phyloP scores from a whole-genome alignment of 92 coral and sea anemone species.

The Phenganax stokvisi region DNA sequence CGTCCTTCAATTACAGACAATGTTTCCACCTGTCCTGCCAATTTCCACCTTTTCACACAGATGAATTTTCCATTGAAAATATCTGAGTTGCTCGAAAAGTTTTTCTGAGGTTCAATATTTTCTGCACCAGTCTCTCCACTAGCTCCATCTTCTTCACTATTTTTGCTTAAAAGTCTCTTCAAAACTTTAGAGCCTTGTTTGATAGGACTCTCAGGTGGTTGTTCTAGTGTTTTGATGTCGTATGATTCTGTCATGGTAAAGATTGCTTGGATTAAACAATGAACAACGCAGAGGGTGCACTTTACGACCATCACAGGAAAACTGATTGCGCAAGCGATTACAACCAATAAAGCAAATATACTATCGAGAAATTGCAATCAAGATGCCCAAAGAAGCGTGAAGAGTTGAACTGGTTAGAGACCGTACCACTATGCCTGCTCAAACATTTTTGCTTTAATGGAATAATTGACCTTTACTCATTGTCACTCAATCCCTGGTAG shows the following conservation, averaged over 20 bases:
- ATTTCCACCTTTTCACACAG: constrained; percentile 57
- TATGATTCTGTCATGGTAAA: neutral
- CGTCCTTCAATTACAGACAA: constrained; percentile 58
- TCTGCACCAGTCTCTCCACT: neutral
- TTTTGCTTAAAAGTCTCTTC: constrained; percentile 6
- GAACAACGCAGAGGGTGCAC: neutral
- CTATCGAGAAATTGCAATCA: too few species aligned
- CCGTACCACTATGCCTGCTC: too few species aligned
- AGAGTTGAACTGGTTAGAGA: neutral
- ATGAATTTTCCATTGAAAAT: constrained; percentile 45
- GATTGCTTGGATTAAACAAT: neutral
- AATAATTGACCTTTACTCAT: too few species aligned
- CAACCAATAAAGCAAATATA: too few species aligned
- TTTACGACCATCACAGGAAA: too few species aligned
- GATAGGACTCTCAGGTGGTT: neutral
- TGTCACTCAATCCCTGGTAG: too few species aligned
- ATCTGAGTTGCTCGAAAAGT: neutral
- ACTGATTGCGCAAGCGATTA: too few species aligned
- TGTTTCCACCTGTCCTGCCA: constrained; percentile 72
- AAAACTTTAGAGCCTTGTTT: constrained; percentile 28
- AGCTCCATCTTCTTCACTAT: constrained; percentile 3
- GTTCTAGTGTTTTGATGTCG: constrained; percentile 9
- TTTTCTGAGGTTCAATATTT: neutral
- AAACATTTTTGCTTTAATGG: too few species aligned
- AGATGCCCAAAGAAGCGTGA: too few species aligned